A percentile compares a stretch with the other conserved stretches of the same genome.
phyloP scores from a whole-genome alignment of 2,888 invertebrate species.

The Eilema caniola region DNA sequence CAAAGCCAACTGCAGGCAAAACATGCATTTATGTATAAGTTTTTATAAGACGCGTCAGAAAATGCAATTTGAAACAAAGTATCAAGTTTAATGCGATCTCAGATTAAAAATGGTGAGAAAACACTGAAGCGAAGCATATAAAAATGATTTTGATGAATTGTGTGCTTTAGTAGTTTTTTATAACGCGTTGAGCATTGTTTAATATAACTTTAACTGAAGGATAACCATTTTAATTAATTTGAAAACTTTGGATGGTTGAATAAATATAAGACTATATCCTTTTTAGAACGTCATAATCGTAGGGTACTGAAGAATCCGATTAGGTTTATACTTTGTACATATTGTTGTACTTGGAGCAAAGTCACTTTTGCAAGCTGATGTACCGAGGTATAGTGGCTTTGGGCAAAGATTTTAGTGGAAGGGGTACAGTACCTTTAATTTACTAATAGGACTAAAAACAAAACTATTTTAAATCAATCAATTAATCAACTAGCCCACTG shows the following conservation, averaged over 20 bases:
- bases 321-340: no score
- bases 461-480: no score
- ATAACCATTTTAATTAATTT: no score
- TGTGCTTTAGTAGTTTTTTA: slow-evolving; percentile 26
- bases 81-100: slow-evolving; percentile 83
- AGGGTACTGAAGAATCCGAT: not conserved
- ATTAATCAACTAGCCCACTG: no score
- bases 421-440: no score
- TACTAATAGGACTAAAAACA: not conserved
- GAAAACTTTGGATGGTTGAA: slow-evolving; percentile 9
- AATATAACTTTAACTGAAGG: slow-evolving; percentile 29
- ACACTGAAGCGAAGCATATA: slow-evolving; percentile 47
- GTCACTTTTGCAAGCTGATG: no score
- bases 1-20: slow-evolving; percentile 76
- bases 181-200: slow-evolving; percentile 18
- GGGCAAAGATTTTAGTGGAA: no score
- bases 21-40: slow-evolving; percentile 85
- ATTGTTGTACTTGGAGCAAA: no score
- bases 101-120: slow-evolving; percentile 78
- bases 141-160: slow-evolving; percentile 53
- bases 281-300: not conserved
- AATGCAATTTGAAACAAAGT: slow-evolving; percentile 86
- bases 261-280: not conserved
- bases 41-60: slow-evolving; percentile 80
- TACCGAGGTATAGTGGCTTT: no score